Conservation (phyloP, 2,797 vertebrate species). For the Eulemur coronatus region DNA sequence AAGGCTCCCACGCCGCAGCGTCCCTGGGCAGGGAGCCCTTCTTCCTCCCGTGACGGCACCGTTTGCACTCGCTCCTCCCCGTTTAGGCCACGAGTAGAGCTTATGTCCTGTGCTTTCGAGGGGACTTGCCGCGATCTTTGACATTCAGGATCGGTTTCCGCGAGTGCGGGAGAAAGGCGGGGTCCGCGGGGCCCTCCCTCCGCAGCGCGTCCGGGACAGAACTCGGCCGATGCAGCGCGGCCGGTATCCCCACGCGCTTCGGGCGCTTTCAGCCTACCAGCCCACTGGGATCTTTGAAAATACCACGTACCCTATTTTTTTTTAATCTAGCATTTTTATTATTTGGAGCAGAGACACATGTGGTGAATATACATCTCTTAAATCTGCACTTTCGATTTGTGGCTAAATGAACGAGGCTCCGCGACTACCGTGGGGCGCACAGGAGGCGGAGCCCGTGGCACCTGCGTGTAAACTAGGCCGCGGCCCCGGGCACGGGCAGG, state of each 20-base stretch:
- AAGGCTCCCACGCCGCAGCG: accelerated
- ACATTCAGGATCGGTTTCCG: neutral
- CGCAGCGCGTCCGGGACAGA: neutral
- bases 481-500: accelerated
- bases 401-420: neutral
- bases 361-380: neutral
- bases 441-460: neutral
- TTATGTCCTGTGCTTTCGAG: neutral
- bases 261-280: too few relatives aligned
- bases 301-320: neutral
- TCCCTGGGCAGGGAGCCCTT: neutral
- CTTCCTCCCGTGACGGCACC: neutral
- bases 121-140: neutral
- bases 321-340: neutral
- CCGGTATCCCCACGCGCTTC: accelerated
- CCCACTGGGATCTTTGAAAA: neutral
- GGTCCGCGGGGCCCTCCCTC: neutral
- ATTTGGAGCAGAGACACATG: neutral
- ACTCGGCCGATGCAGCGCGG: accelerated
- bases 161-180: neutral
- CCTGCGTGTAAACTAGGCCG: accelerated
- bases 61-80: too few relatives aligned
- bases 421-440: neutral
- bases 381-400: neutral
- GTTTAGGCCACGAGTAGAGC: neutral